A percentile compares a stretch with the other conserved stretches of the same genome.
phyloP scores from a whole-genome alignment of 1,140 invertebrate species.

The Galendromus occidentalis region DNA sequence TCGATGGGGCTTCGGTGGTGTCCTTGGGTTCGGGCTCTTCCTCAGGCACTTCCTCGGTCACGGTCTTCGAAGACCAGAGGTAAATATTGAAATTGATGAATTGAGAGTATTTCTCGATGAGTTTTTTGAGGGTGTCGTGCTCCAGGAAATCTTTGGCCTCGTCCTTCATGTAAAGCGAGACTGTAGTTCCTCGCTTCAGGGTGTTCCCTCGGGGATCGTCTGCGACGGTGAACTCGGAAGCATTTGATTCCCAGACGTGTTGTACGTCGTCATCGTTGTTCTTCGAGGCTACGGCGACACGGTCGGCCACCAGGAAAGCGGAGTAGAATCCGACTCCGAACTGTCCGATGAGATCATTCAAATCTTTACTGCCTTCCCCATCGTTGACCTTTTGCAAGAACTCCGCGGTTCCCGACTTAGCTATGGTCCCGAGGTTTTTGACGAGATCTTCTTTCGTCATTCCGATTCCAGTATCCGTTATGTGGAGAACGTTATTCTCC shows the following conservation, averaged over 20 bases:
- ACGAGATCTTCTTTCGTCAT: constrained; percentile 91
- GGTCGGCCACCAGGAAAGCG: constrained; percentile 73
- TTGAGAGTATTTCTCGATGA: constrained; percentile 95
- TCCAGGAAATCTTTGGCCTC: constrained; percentile 91
- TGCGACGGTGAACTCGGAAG: constrained; percentile 53
- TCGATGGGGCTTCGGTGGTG: constrained; percentile 26
- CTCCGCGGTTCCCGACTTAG: constrained; percentile 96
- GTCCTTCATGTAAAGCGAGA: constrained; percentile 74
- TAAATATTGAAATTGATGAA: constrained; percentile 99
- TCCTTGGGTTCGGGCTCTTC: constrained; percentile 34
- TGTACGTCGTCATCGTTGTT: constrained; percentile 77
- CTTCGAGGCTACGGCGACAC: constrained; percentile 80
- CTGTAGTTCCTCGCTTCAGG: constrained; percentile 63
- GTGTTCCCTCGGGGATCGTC: constrained; percentile 86
- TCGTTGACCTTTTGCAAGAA: constrained; percentile 87
- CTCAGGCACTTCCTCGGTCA: constrained; percentile 43
- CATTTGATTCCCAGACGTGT: constrained; percentile 84
- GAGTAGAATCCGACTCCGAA: constrained; percentile 98
- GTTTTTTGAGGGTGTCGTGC: constrained; percentile 61
- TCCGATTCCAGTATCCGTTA: constrained; percentile 90
- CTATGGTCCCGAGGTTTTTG: constrained; percentile 94
- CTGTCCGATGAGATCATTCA: constrained; percentile 70
- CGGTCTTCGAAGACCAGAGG: constrained; percentile 79
- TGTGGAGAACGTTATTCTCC: constrained; percentile 77
- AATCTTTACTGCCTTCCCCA: constrained; percentile 35